These are phyloP conservation scores for Thermophis baileyi DNA, from an alignment of 2,113 vertebrate species.

Conservation along the genomic window DNA sequence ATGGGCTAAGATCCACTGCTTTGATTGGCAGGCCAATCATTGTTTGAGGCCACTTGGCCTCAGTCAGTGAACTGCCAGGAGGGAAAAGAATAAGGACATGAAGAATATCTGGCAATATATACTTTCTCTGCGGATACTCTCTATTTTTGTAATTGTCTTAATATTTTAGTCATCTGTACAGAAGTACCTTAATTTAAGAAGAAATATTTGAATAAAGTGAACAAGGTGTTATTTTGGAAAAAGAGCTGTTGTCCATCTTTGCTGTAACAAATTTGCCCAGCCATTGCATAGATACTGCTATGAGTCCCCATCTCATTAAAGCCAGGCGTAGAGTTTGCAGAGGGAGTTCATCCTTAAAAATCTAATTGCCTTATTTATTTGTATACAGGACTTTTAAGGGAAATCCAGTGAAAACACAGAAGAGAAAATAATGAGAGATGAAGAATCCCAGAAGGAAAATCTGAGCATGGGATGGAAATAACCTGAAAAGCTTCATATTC, in stretches of 20 bases:
- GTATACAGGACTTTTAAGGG: accelerated
- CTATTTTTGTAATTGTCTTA: neutral
- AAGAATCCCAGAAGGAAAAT: neutral
- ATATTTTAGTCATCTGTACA: neutral
- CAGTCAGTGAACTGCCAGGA: neutral
- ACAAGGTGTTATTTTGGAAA: neutral
- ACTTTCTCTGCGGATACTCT: neutral
- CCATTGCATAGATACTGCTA: accelerated
- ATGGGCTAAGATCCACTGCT: neutral
- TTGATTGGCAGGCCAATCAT: neutral
- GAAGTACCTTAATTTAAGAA: neutral
- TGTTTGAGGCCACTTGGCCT: conserved; percentile 20
- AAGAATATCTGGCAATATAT: neutral
- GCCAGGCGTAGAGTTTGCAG: neutral
- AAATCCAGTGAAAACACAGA: accelerated
- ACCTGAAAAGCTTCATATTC: neutral
- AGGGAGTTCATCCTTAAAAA: neutral
- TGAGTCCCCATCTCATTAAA: neutral
- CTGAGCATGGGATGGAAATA: neutral
- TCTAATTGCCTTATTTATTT: neutral
- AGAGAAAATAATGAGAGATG: neutral
- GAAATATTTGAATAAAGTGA: neutral
- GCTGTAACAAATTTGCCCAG: neutral
- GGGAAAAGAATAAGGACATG: neutral
- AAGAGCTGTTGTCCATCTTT: neutral